phyloP scores from a whole-genome alignment of 2,113 vertebrate genomes.

The Chaenogobius annularis region DNA sequence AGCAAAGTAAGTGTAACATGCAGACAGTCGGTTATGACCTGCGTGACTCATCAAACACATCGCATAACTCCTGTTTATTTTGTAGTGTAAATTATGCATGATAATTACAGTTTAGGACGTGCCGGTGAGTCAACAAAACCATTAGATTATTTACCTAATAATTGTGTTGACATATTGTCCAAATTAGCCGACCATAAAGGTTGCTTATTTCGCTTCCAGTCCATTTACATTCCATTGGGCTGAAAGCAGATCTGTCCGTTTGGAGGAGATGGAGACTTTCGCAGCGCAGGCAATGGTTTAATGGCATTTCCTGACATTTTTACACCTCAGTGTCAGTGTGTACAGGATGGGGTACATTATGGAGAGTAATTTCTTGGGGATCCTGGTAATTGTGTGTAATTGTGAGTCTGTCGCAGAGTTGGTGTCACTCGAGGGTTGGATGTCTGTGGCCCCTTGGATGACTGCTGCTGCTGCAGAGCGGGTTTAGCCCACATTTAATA shows the following conservation, averaged over 20 bases:
- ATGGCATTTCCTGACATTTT: conserved; percentile 56
- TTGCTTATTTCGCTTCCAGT: conserved; percentile 17
- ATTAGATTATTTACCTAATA: conserved; percentile 42
- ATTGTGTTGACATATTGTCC: conserved; percentile 42
- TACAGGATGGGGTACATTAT: conserved; percentile 54
- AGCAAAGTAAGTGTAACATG: not conserved
- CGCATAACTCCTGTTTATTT: conserved; percentile 42
- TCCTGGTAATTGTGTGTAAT: conserved; percentile 75
- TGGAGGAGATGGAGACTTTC: conserved; percentile 48
- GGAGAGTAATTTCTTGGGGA: conserved; percentile 69
- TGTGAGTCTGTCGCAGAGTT: conserved; percentile 48
- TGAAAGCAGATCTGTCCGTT: conserved; percentile 46
- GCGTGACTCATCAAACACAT: conserved; percentile 8
- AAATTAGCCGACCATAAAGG: conserved; percentile 11
- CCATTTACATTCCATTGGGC: conserved; percentile 34
- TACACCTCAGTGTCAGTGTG: conserved; percentile 30
- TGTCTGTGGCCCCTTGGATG: conserved; percentile 22
- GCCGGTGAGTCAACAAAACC: conserved; percentile 26
- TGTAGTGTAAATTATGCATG: conserved; percentile 51
- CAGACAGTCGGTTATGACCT: not conserved
- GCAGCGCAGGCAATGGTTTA: conserved; percentile 42
- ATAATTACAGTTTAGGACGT: conserved; percentile 47
- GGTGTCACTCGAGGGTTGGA: conserved; percentile 49
- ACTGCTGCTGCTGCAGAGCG: not conserved
- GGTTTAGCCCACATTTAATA: conserved; percentile 3